A percentile compares a stretch with the other conserved stretches of the same genome.
Evolutionary conservation across 2,113 vertebrate genomes (phyloP).

Genomic region (Perccottus glenii): DNA sequence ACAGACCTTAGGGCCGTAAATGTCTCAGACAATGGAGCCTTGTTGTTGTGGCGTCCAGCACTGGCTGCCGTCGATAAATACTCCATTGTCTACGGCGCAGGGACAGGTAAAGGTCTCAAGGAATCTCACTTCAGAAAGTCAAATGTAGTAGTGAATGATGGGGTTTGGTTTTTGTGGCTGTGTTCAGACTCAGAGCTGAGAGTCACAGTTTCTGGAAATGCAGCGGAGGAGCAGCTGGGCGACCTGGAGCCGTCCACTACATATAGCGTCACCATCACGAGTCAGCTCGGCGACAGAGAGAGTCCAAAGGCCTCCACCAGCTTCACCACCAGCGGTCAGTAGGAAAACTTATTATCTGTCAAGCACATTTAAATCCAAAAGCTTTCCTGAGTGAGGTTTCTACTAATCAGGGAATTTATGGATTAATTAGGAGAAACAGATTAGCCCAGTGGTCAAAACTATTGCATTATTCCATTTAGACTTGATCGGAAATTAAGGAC

Average conservation of each 20-base stretch:
- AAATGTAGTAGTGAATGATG: background rate
- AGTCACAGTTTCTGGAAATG: conserved; percentile 74
- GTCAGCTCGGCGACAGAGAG: conserved; percentile 64
- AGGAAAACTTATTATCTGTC: too few relatives aligned
- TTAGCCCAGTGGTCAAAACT: too few relatives aligned
- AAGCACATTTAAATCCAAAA: too few relatives aligned
- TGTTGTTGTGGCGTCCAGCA: conserved; percentile 83
- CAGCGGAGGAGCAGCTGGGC: conserved; percentile 74
- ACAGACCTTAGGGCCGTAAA: conserved; percentile 80
- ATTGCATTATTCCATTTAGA: too few relatives aligned
- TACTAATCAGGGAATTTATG: too few relatives aligned
- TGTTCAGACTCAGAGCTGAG: conserved; percentile 68
- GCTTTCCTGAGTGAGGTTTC: too few relatives aligned
- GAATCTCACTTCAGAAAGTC: background rate
- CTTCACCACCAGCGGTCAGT: conserved; percentile 79
- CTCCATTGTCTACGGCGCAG: conserved; percentile 77
- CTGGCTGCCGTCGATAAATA: conserved; percentile 79
- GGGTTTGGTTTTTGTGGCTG: background rate
- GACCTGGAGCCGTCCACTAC: conserved; percentile 70
- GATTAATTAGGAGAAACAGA: too few relatives aligned
- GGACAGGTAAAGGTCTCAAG: conserved; percentile 71
- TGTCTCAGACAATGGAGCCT: conserved; percentile 75
- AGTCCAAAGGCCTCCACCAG: conserved; percentile 71
- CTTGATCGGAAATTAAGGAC: too few relatives aligned
- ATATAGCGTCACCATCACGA: conserved; percentile 82